Base-by-base conservation (phyloP, 2,888 invertebrate species). In the Amblyjoppa proteus region DNA sequence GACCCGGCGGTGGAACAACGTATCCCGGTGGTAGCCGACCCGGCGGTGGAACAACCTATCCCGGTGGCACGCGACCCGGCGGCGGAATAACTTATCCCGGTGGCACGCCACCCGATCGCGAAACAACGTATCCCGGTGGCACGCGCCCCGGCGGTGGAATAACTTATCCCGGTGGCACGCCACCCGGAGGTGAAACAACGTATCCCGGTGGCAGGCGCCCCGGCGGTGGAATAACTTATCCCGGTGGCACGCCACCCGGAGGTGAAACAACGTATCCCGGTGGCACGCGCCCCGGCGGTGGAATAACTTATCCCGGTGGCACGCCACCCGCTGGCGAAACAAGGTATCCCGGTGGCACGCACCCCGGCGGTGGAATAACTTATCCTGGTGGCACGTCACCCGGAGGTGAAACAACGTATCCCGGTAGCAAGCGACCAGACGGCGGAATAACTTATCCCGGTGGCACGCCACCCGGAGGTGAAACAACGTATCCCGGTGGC, bases 261-360 rank as follows among this genome's bases (percentile, higher is more conserved):
- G 74, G 51, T 16, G 69, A 56, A 20, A 51, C 85, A 58, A 79
- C 83, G 34, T 87, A 70, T 71, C 71, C 84, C 41, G 86, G 85
- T 38, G 81, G 83, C 11, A 69, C 9, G 5, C 71, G 3, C 41
- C 20, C 49, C 0, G 81, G 79, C 16, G 69, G 45, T 3, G 73
- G 20, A 73, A 16, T 20, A 3, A 53, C 73, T 31, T 68, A 76
- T 66, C 78, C 87, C 3, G 82, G 83, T 53, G 74, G 64, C 5
- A 25, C 20, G 16, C 38, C 76, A 71, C 75, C 87, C 31, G 89
- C 84, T 9, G 77, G 82, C 53, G 84, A 81, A 2, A 79, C 49
- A 7, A 76, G 49, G 4, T 81, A 70, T 61, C 88, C 89, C 28
- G 87, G 88, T 41, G 87, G 86, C 6, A 64, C 66, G 7, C 81